A percentile compares a stretch with the other conserved stretches of the same genome.
Conservation (phyloP, 2,797 vertebrate species). For the Eleutherodactylus coqui region DNA sequence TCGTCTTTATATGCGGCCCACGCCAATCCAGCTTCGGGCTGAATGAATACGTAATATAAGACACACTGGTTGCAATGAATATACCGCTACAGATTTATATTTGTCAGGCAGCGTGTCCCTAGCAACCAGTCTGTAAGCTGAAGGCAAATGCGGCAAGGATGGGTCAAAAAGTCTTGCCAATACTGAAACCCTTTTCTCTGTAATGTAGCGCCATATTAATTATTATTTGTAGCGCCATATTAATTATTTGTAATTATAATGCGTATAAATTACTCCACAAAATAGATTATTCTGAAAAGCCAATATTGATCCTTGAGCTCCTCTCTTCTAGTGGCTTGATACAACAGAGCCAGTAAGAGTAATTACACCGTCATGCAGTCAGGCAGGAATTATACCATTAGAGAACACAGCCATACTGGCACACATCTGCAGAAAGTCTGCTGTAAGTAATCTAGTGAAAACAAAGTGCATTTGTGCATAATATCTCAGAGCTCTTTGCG, state of each 20-base stretch:
- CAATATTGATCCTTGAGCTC: neutral
- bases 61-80: neutral
- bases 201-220: no score
- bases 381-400: neutral
- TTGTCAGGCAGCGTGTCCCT: no score
- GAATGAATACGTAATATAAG: no score
- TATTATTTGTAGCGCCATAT: neutral
- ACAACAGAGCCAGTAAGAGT: neutral
- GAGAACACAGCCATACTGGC: constrained; percentile 10
- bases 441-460: constrained; percentile 17
- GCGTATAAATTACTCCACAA: neutral
- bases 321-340: neutral
- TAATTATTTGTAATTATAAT: neutral
- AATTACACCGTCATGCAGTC: neutral
- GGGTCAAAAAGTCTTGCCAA: no score
- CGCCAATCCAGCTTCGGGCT: no score
- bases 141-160: neutral
- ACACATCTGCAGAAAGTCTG: constrained; percentile 31
- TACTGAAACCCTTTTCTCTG: neutral
- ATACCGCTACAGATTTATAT: neutral
- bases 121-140: no score
- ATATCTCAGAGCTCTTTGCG: constrained; percentile 27
- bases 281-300: neutral
- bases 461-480: constrained; percentile 37
- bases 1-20: no score